Conservation (phyloP, 2,797 vertebrate genomes). For the Pangasius djambal region DNA sequence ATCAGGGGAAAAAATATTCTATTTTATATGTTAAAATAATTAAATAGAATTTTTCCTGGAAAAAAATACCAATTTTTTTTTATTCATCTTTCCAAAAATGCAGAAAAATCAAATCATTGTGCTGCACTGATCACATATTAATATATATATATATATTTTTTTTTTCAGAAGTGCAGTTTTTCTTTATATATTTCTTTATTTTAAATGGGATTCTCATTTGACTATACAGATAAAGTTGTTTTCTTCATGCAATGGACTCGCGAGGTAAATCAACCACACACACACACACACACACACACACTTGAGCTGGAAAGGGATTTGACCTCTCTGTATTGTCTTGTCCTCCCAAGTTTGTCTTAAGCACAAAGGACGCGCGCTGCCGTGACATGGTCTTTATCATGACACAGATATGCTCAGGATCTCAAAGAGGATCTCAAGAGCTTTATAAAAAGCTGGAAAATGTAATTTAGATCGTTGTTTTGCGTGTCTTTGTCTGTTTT, state of each 20-base stretch:
- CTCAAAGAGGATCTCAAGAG: slow-evolving; percentile 18
- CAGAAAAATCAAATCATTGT: neutral
- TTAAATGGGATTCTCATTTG: neutral
- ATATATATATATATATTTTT: no score
- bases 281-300: slow-evolving; percentile 79
- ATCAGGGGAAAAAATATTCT: neutral
- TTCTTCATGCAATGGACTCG: neutral
- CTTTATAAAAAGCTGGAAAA: neutral
- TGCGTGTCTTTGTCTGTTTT: no score
- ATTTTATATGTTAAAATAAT: neutral
- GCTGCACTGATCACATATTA: neutral
- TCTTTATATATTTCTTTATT: slow-evolving; percentile 32
- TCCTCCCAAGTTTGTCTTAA: slow-evolving; percentile 97
- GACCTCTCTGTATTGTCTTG: slow-evolving; percentile 95
- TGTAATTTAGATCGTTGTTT: neutral
- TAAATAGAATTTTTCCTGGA: neutral
- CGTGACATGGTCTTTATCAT: slow-evolving; percentile 92
- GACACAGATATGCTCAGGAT: slow-evolving; percentile 86
- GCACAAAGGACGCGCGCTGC: slow-evolving; percentile 92
- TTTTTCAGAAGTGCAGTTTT: neutral
- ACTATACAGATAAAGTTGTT: neutral
- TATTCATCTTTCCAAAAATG: neutral
- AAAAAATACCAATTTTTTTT: neutral
- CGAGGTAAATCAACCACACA: neutral
- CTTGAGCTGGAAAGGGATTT: slow-evolving; percentile 95